These are phyloP conservation scores for Aradophagus sp. DNA, from an alignment of 1,140 invertebrate species.

Conservation along the genomic window DNA sequence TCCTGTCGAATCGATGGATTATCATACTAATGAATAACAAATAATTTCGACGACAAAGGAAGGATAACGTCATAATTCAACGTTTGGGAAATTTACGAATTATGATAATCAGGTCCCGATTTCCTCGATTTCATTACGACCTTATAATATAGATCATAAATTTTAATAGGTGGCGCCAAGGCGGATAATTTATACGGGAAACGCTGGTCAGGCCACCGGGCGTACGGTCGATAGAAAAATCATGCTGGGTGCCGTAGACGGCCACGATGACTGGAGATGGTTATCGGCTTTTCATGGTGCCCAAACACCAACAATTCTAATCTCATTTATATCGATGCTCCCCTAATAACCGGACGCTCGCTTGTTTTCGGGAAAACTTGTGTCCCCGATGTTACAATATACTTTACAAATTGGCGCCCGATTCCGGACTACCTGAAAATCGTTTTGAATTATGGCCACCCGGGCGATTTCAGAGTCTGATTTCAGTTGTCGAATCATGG, in stretches of 20 bases:
- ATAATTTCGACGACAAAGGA: conserved; percentile 30
- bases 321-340: conserved; percentile 44
- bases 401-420: conserved; percentile 52
- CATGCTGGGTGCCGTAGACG: conserved; percentile 40
- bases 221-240: conserved; percentile 48
- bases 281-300: conserved; percentile 49
- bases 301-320: conserved; percentile 52
- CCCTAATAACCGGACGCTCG: conserved; percentile 42
- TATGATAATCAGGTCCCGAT: conserved; percentile 46
- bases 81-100: conserved; percentile 32
- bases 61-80: conserved; percentile 46
- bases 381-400: conserved; percentile 46
- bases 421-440: conserved; percentile 41
- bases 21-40: conserved; percentile 49
- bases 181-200: conserved; percentile 50
- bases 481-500: too few relatives aligned
- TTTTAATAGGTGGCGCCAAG: conserved; percentile 52
- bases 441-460: conserved; percentile 41
- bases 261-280: conserved; percentile 32
- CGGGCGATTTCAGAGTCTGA: conserved; percentile 21
- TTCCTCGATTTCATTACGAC: conserved; percentile 39
- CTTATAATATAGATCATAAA: conserved; percentile 57
- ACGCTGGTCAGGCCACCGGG: conserved; percentile 9
- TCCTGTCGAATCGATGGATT: conserved; percentile 37
- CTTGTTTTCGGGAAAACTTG: conserved; percentile 48